phyloP scores from a whole-genome alignment of 1,140 invertebrate genomes.

The Steinernema feltiae region DNA sequence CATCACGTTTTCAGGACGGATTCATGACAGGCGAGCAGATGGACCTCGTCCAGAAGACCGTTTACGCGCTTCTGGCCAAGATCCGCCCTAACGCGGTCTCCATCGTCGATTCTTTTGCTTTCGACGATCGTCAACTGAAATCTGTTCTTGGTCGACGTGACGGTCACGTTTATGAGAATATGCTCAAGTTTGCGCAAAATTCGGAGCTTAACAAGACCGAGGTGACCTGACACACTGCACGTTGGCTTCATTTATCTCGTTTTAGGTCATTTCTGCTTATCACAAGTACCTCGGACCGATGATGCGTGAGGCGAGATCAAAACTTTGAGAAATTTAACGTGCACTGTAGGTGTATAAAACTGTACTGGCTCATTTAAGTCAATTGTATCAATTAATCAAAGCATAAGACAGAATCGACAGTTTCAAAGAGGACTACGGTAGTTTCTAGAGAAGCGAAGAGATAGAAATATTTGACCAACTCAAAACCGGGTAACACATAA shows the following conservation, averaged over 20 bases:
- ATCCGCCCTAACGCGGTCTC: conserved; percentile 72
- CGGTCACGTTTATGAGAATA: conserved; percentile 78
- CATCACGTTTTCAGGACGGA: background rate
- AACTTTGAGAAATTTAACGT: background rate
- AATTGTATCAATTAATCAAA: too few species aligned
- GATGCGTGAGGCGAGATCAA: background rate
- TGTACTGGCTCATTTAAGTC: too few species aligned
- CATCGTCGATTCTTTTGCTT: conserved; percentile 82
- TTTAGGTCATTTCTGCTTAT: background rate
- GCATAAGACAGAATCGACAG: too few species aligned
- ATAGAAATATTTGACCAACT: too few species aligned
- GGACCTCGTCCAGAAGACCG: background rate
- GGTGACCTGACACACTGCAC: background rate
- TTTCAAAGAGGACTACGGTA: too few species aligned
- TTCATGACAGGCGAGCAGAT: background rate
- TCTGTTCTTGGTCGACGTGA: conserved; percentile 79
- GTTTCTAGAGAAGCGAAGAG: too few species aligned
- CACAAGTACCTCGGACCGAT: background rate
- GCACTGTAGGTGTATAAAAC: too few species aligned
- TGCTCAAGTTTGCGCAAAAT: conserved; percentile 75
- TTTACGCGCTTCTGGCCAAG: conserved; percentile 22
- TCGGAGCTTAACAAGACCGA: conserved; percentile 74
- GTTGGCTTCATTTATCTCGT: background rate
- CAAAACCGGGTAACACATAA: too few species aligned
- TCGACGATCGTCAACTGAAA: conserved; percentile 72